Percentiles rank a stretch among this genome's conserved stretches.
Evolutionary conservation across 1,140 invertebrate species (phyloP).

Genomic region (Dendrolimus kikuchii): DNA sequence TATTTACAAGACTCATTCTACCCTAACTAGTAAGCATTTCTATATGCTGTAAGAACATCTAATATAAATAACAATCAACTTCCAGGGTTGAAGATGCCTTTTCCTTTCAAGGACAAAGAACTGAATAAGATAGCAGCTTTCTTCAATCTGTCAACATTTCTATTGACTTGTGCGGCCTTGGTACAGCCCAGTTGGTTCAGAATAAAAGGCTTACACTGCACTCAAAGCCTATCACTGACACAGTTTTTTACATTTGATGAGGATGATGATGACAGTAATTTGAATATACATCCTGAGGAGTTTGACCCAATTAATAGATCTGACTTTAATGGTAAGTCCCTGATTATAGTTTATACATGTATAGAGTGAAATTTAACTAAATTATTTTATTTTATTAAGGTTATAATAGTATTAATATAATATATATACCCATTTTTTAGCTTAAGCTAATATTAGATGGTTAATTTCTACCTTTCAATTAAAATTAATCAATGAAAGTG

Average conservation of each 20-base stretch:
- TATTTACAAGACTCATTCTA: no score
- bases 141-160: slow-evolving; percentile 68
- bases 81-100: slow-evolving; percentile 53
- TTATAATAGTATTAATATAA: no score
- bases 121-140: slow-evolving; percentile 71
- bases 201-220: slow-evolving; percentile 65
- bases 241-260: slow-evolving; percentile 68
- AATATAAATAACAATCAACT: slow-evolving; percentile 12
- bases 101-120: slow-evolving; percentile 63
- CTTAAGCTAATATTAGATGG: no score
- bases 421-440: no score
- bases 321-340: slow-evolving; percentile 39
- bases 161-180: slow-evolving; percentile 68
- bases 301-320: slow-evolving; percentile 37
- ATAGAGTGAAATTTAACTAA: no score
- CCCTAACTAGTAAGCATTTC: no score
- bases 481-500: no score
- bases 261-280: slow-evolving; percentile 46
- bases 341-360: neutral
- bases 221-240: slow-evolving; percentile 64
- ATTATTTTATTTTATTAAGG: no score
- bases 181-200: slow-evolving; percentile 72
- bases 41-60: no score
- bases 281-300: slow-evolving; percentile 35
- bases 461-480: no score